These are phyloP conservation scores for Polypedilum pembai DNA, from an alignment of 1,140 invertebrate species.

Conservation along the genomic window DNA sequence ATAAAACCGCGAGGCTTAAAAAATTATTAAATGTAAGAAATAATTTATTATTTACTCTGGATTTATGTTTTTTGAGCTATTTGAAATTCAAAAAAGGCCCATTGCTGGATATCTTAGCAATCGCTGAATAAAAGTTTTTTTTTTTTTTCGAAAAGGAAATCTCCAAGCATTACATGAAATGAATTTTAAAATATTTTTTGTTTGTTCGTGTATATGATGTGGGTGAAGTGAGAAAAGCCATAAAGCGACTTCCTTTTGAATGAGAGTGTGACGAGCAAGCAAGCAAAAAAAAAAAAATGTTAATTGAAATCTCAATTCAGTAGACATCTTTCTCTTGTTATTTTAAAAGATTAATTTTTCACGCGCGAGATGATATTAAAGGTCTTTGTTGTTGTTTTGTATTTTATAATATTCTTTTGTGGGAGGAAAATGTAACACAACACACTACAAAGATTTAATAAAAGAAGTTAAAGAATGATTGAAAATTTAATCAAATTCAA, in stretches of 20 bases:
- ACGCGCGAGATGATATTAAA: background rate
- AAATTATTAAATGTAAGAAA: too few relatives aligned
- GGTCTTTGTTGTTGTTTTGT: background rate
- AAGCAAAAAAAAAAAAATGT: background rate
- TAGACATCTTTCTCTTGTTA: background rate
- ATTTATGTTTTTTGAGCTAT: constrained; percentile 3
- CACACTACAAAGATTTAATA: too few relatives aligned
- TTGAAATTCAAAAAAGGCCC: constrained; percentile 12
- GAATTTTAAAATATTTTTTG: background rate
- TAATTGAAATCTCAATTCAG: constrained; percentile 12
- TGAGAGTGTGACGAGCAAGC: background rate
- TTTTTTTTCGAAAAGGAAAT: background rate
- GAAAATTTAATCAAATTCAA: too few relatives aligned
- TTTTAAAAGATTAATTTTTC: constrained; percentile 20
- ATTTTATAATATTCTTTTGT: background rate
- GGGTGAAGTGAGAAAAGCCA: too few relatives aligned
- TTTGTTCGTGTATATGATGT: too few relatives aligned
- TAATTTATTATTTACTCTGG: background rate
- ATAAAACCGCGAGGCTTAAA: too few relatives aligned
- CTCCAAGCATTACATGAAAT: constrained; percentile 13
- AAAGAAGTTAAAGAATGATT: too few relatives aligned
- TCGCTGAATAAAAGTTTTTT: background rate
- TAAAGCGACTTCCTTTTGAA: background rate
- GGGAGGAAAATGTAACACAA: too few relatives aligned
- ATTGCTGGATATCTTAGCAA: background rate